Base-by-base conservation (phyloP, 2,113 vertebrate genomes). In the Dipodomys spectabilis region DNA sequence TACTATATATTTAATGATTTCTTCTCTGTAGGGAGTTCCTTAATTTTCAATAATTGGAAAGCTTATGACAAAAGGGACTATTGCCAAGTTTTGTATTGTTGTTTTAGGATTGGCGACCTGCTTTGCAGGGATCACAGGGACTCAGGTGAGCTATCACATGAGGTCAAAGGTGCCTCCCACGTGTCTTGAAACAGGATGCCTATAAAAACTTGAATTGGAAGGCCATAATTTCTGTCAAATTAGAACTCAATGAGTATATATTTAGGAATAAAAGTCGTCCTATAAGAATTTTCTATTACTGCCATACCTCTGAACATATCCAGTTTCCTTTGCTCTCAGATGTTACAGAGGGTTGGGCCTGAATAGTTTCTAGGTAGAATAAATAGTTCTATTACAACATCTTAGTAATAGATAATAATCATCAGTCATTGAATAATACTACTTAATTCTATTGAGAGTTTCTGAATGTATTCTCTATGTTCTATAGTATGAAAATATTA, bases 1-100 rank as follows among this genome's bases (percentile, higher is more conserved):
- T 96, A 95, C 91, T 97, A 90, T 96, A 93, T 96, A 97, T 96
- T 97, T 97, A 96, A 96, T 96, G 77, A 97, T 95, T 96, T 96
- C 95, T 67, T 22, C 92, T 88, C 94, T 86, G 27, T 23, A 85
- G 96, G 72, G 97, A 97, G 72, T 94, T 95, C 95, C 77, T 96
- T 96, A 64, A 97, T 97, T 97, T 97, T 88, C 94, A 96, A 69
- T 96, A 97, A 97, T 97, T 96, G 92, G 65, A 96, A 93, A 95
- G 90, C 90, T 96, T 89, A 60, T 90, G 84, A 91, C 82, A 83
- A 93, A 95, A 95, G 95, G 39, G 0, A 95, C 69, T 86, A 80
- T 35, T 62, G 93, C 49, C 0, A n/a, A 5, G 84, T 86, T 92
- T 68, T 8, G 9, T 27, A 73, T 44, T 93, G 0, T 5, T 39